A percentile compares a stretch with the other conserved stretches of the same genome.
These are phyloP conservation scores for Sterrhoptilus dennistouni DNA, from an alignment of 2,113 vertebrate species.

Conservation along the genomic window DNA sequence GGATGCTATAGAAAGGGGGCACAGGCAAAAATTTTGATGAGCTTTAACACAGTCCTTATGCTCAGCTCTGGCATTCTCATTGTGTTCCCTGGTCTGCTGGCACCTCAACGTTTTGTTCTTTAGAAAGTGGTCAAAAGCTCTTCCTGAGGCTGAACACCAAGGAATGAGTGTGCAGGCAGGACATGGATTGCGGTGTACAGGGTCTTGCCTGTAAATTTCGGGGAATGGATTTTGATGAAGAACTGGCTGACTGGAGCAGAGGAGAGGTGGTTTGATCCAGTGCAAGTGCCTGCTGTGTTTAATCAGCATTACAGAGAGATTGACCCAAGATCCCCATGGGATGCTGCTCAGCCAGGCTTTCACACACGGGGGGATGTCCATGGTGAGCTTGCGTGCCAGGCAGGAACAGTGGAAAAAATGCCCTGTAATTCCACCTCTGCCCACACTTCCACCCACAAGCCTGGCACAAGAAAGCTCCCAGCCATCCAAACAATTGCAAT, in stretches of 20 bases:
- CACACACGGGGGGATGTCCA: fast-evolving
- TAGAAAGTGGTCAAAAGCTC: not conserved
- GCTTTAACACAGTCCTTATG: not conserved
- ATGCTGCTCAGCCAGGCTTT: not conserved
- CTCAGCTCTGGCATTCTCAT: not conserved
- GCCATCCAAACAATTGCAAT: not conserved
- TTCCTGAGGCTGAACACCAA: not conserved
- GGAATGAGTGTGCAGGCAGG: not conserved
- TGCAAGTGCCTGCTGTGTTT: not conserved
- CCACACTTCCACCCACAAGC: not conserved
- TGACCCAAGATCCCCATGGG: not conserved
- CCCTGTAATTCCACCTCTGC: not conserved
- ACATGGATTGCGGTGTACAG: not conserved
- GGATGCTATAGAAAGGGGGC: not conserved
- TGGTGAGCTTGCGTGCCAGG: not conserved
- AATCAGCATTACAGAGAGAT: not conserved
- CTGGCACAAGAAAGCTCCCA: not conserved
- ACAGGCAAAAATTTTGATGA: not conserved
- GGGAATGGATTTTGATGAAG: not conserved
- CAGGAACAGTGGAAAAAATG: not conserved
- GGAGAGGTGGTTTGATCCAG: not conserved
- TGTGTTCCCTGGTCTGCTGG: not conserved
- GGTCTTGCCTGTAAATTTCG: not conserved
- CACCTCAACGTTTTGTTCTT: not conserved
- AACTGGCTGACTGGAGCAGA: not conserved